Percentiles rank a stretch among this genome's conserved stretches.
phyloP scores from a whole-genome alignment of 1,140 invertebrate genomes.

The Lasioglossum albipes region DNA sequence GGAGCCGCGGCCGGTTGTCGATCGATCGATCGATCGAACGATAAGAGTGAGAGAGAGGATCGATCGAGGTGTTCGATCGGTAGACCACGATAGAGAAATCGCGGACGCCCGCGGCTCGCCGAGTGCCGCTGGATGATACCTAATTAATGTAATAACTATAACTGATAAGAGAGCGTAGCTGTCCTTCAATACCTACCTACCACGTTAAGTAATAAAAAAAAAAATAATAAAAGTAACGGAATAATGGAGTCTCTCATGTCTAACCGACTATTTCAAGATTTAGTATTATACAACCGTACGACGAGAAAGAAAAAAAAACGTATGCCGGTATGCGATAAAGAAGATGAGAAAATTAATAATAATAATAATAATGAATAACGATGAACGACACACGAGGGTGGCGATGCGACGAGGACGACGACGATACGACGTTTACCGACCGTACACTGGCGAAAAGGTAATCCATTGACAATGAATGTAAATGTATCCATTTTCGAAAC shows the following conservation, averaged over 20 bases:
- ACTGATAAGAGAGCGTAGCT: conserved; percentile 77
- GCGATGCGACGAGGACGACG: conserved; percentile 43
- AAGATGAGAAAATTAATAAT: too few relatives aligned
- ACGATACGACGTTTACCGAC: conserved; percentile 36
- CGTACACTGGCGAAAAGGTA: conserved; percentile 68
- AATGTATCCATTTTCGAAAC: conserved; percentile 81
- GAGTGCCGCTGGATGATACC: conserved; percentile 71
- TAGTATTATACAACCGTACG: conserved; percentile 72
- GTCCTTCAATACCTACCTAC: conserved; percentile 78
- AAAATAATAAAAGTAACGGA: conserved; percentile 63
- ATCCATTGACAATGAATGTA: conserved; percentile 81
- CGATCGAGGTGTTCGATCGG: conserved; percentile 38
- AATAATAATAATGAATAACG: too few relatives aligned
- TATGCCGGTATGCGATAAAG: conserved; percentile 7
- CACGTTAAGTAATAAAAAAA: conserved; percentile 73
- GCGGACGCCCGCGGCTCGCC: conserved; percentile 52
- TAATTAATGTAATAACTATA: conserved; percentile 79
- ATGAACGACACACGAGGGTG: conserved; percentile 55
- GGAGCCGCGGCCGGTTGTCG: conserved; percentile 17
- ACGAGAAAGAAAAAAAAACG: conserved; percentile 20
- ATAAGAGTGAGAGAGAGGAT: neutral
- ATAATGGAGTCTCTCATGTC: conserved; percentile 74
- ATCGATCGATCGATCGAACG: neutral
- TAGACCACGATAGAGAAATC: neutral
- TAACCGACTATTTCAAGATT: conserved; percentile 76